Base-by-base conservation (phyloP, 1,140 invertebrate species). In the Stegodyphus dumicola region DNA sequence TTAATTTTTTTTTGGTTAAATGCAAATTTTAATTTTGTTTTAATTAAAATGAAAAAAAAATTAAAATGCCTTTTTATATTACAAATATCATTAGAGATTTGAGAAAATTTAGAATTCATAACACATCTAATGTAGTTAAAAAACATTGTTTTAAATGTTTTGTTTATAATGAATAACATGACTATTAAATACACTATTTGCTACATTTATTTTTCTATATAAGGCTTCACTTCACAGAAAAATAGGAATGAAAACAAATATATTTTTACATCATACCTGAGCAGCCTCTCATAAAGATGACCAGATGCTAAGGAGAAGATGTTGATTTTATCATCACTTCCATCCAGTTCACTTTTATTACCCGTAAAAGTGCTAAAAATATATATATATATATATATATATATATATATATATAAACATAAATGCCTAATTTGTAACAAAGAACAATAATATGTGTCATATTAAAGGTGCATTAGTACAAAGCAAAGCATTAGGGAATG, bases 231-330 rank as follows among this genome's bases (percentile, higher is more conserved):
- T 33, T 33, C 33, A 33, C 33, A 33, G 33, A 33, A 33, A 33
- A 3, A 33, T 33, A 33, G 3, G 1, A 33, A 33, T 33, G 33
- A 33, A 33, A 33, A 33, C 33, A 33, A 33, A 33, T 33, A 33
- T 65, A 54, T 51, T 70, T 51, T 56, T 6, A 15, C 13, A 70
- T 33, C 13, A 51, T 76, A 87, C 87, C 87, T 93, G 17, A 99
- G 90, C 89, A 99, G 96, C 89, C 99, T 92, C 92, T 99, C 99
- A 90, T 99, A 99, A 67, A 99, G 91, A 92, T 99, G 99, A 60
- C 99, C 99, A 18, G 98, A 99, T 2, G 99, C 99, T 6, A 99
- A 91, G 0, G 98, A 99, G 92, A 99, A 99, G 76, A 99, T 98
- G 91, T 99, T 99, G 13, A 99, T 94, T 53, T 94, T 96, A 88